Percentiles rank a stretch among this genome's conserved stretches.
Evolutionary conservation across 2,113 vertebrate genomes (phyloP).

Genomic region (Datnioides undecimradiatus): DNA sequence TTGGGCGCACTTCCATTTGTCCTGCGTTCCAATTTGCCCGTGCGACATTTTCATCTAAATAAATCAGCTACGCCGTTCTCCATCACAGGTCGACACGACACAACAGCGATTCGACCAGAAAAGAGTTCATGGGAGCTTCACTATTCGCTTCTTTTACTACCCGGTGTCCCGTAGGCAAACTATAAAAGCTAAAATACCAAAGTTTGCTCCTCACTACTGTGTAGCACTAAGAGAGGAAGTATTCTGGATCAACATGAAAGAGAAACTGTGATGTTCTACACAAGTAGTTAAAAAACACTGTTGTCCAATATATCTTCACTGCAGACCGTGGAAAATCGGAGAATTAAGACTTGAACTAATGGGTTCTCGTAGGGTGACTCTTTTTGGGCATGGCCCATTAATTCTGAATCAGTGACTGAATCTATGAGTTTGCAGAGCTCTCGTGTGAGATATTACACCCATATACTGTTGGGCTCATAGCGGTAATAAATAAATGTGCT

Average conservation of each 20-base stretch:
- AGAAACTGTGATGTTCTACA: too few species aligned
- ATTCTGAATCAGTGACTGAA: neutral
- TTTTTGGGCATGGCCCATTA: neutral
- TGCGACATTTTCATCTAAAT: slow-evolving; percentile 47
- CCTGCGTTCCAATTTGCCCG: neutral
- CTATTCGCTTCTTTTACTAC: neutral
- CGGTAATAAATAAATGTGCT: too few species aligned
- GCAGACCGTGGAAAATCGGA: neutral
- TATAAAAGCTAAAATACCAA: neutral
- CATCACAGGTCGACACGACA: slow-evolving; percentile 1
- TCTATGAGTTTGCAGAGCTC: neutral
- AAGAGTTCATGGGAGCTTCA: slow-evolving; percentile 6
- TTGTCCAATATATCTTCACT: neutral
- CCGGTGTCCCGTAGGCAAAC: neutral
- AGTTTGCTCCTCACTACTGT: neutral
- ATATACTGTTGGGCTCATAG: neutral
- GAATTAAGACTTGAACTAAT: neutral
- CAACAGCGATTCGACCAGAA: slow-evolving; percentile 7
- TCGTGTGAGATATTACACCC: neutral
- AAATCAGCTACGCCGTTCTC: slow-evolving; percentile 8
- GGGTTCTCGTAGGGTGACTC: neutral
- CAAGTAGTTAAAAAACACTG: neutral
- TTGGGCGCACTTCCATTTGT: slow-evolving; percentile 1
- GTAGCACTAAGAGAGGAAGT: neutral
- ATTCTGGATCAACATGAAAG: too few species aligned